Percentiles rank a stretch among this genome's conserved stretches.
phyloP scores from a whole-genome alignment of 2,888 invertebrate genomes.

The Diarsia mendica region DNA sequence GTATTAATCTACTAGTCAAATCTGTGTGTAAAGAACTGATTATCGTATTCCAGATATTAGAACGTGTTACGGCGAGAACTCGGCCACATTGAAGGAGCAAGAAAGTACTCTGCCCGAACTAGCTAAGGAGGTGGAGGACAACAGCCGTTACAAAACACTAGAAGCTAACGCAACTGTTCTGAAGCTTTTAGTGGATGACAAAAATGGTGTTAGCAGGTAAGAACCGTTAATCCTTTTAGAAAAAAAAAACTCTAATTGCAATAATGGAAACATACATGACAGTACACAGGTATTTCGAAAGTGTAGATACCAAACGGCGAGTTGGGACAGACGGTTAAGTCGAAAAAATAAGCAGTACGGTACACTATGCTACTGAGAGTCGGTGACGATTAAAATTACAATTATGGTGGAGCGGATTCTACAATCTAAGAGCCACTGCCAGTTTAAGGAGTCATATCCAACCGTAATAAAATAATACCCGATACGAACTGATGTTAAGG shows the following conservation, averaged over 20 bases:
- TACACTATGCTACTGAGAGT: background rate
- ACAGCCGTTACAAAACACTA: slow-evolving; percentile 87
- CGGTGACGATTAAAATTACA: background rate
- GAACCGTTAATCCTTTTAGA: background rate
- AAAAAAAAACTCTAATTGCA: background rate
- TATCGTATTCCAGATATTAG: slow-evolving; percentile 72
- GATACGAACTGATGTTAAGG: background rate
- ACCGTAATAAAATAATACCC: background rate
- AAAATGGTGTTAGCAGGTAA: slow-evolving; percentile 87
- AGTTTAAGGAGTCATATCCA: background rate
- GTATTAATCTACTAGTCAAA: slow-evolving; percentile 49
- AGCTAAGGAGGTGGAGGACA: slow-evolving; percentile 85
- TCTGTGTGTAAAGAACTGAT: slow-evolving; percentile 34
- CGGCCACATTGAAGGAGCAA: slow-evolving; percentile 65
- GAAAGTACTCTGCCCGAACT: slow-evolving; percentile 79
- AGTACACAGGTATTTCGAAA: slow-evolving; percentile 10
- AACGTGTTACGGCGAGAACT: slow-evolving; percentile 71
- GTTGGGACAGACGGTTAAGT: background rate
- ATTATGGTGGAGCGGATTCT: background rate
- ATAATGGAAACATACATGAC: background rate
- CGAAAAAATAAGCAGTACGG: slow-evolving; percentile 12
- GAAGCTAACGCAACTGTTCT: slow-evolving; percentile 87
- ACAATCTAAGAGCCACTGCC: background rate
- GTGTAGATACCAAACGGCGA: slow-evolving; percentile 6
- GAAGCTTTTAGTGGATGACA: slow-evolving; percentile 85